Percentiles rank a stretch among this genome's conserved stretches.
These are phyloP conservation scores for Gastrophysa polygoni DNA, from an alignment of 2,888 invertebrate species.

Conservation along the genomic window DNA sequence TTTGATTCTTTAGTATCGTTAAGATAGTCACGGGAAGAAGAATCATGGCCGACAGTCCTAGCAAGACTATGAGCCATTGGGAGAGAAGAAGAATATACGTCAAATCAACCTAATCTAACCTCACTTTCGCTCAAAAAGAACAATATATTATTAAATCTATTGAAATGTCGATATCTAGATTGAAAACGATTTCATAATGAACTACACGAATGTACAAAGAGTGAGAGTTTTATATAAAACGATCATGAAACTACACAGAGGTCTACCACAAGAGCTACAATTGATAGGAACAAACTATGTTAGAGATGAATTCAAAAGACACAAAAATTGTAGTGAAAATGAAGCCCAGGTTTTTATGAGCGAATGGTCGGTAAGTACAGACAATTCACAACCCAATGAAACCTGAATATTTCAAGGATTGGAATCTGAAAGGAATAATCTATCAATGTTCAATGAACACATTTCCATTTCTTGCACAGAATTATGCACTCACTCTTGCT, in stretches of 20 bases:
- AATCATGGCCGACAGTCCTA: too few relatives aligned
- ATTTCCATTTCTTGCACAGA: conserved; percentile 65
- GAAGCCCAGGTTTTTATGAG: conserved; percentile 80
- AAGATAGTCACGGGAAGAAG: too few relatives aligned
- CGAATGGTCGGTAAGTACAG: conserved; percentile 85
- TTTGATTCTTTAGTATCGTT: too few relatives aligned
- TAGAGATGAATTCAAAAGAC: conserved; percentile 79
- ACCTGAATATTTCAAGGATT: too few relatives aligned
- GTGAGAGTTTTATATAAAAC: conserved; percentile 67
- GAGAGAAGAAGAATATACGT: too few relatives aligned
- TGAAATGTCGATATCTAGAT: background rate
- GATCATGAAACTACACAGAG: conserved; percentile 65
- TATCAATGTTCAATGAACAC: too few relatives aligned
- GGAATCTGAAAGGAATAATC: too few relatives aligned
- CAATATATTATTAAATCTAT: too few relatives aligned
- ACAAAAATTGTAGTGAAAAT: conserved; percentile 72
- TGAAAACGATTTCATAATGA: conserved; percentile 26
- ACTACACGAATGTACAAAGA: conserved; percentile 56
- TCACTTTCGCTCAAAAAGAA: too few relatives aligned
- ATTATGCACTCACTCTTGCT: conserved; percentile 76
- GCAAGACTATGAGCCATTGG: too few relatives aligned
- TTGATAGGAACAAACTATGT: conserved; percentile 66
- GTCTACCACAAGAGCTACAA: conserved; percentile 63
- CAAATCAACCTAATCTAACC: too few relatives aligned
- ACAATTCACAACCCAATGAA: too few relatives aligned